These are phyloP conservation scores for Sceliomorpha sp. DNA, from an alignment of 2,888 invertebrate species.

Conservation along the genomic window DNA sequence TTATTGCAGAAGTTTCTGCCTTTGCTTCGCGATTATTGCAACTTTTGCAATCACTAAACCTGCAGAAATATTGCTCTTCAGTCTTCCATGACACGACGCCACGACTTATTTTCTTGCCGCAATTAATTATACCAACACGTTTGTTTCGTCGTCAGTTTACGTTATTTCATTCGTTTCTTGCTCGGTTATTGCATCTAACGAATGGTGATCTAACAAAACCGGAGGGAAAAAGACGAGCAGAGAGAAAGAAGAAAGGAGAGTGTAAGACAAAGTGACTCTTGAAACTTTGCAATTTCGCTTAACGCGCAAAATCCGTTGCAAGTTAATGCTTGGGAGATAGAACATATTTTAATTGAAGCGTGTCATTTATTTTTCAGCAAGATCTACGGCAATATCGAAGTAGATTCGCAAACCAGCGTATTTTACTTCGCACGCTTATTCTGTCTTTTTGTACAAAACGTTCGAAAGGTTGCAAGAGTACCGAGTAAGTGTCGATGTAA, in stretches of 20 bases:
- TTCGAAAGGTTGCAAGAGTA: too few relatives aligned
- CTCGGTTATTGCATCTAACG: conserved; percentile 3
- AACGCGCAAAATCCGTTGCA: too few relatives aligned
- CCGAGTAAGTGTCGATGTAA: background rate
- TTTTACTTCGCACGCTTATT: too few relatives aligned
- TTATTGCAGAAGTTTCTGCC: conserved; percentile 55
- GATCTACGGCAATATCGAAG: too few relatives aligned
- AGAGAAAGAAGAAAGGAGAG: too few relatives aligned
- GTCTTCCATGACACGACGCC: too few relatives aligned
- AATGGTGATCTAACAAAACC: conserved; percentile 13
- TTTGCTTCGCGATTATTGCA: conserved; percentile 39
- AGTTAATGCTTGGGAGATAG: too few relatives aligned
- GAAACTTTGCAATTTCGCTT: background rate
- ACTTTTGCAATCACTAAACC: conserved; percentile 38
- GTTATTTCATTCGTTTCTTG: conserved; percentile 6
- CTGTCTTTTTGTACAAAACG: too few relatives aligned
- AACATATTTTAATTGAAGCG: too few relatives aligned
- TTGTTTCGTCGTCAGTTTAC: background rate
- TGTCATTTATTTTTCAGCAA: too few relatives aligned
- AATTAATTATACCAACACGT: conserved; percentile 17
- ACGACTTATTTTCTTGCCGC: conserved; percentile 3
- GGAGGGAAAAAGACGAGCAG: background rate
- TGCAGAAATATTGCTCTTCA: conserved; percentile 10
- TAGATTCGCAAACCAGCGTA: too few relatives aligned
- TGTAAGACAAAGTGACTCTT: too few relatives aligned